These are phyloP conservation scores for Zaprionus taronus DNA, from an alignment of 1,140 invertebrate species.

Conservation along the genomic window DNA sequence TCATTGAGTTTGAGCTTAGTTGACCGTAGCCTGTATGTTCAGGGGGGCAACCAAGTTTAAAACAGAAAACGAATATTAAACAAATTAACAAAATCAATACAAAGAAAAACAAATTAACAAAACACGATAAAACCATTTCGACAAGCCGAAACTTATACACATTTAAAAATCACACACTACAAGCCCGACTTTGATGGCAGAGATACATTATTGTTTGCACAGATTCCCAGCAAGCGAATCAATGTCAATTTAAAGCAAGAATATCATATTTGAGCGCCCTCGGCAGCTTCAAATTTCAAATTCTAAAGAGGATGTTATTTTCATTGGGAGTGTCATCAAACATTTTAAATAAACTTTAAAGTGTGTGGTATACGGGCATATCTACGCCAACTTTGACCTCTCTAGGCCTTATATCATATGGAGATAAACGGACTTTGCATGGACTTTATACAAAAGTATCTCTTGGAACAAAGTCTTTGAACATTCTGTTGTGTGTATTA, in stretches of 20 bases:
- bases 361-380: not conserved
- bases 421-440: not conserved
- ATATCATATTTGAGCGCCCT: too few species aligned
- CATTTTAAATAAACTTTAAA: not conserved
- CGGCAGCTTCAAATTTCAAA: too few species aligned
- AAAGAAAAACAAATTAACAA: conserved; percentile 44
- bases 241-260: too few species aligned
- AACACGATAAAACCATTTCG: conserved; percentile 20
- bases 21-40: conserved; percentile 75
- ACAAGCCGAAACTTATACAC: conserved; percentile 49
- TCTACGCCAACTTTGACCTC: not conserved
- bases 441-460: not conserved
- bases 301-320: too few species aligned
- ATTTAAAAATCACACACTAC: conserved; percentile 21
- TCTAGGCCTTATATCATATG: not conserved
- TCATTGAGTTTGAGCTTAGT: conserved; percentile 88
- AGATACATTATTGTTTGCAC: not conserved
- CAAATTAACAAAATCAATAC: conserved; percentile 17
- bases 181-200: not conserved
- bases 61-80: conserved; percentile 57
- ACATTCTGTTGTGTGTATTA: not conserved
- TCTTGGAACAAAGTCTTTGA: not conserved
- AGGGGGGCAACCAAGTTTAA: conserved; percentile 24
- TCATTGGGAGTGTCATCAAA: too few species aligned
- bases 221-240: too few species aligned